phyloP scores from a whole-genome alignment of 2,888 invertebrate genomes.

The Zootermopsis nevadensis region DNA sequence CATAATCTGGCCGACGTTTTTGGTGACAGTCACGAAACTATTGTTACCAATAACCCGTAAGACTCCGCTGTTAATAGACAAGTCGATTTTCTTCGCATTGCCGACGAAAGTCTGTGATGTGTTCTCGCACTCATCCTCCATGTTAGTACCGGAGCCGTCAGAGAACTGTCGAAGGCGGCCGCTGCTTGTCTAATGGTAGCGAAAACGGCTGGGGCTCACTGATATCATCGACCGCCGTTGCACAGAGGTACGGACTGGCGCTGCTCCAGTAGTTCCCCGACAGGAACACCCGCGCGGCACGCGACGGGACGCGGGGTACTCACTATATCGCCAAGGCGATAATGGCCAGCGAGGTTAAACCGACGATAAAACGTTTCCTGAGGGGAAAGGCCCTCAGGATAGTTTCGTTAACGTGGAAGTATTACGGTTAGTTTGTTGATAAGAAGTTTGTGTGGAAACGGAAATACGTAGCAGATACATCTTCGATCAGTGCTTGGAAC shows the following conservation, averaged over 20 bases:
- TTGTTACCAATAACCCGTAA: slow-evolving; percentile 35
- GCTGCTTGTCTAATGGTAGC: not conserved
- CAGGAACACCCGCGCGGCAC: not conserved
- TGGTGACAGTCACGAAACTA: slow-evolving; percentile 7
- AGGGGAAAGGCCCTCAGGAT: not conserved
- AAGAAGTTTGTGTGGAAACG: not conserved
- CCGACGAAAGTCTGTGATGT: slow-evolving; percentile 16
- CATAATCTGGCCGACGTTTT: slow-evolving; percentile 26
- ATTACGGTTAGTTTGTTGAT: too few relatives aligned
- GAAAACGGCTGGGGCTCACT: not conserved
- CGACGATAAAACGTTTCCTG: not conserved
- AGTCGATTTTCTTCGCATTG: slow-evolving; percentile 29
- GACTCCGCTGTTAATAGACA: slow-evolving; percentile 19
- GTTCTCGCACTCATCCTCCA: not conserved
- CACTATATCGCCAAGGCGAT: not conserved
- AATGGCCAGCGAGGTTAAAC: not conserved
- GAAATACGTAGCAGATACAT: not conserved
- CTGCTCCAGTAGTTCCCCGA: slow-evolving; percentile 22
- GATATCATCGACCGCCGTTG: slow-evolving; percentile 14
- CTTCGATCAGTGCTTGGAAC: not conserved
- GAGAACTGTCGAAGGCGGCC: not conserved
- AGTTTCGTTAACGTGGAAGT: not conserved
- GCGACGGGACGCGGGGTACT: not conserved
- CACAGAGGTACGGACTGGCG: not conserved
- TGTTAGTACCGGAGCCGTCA: not conserved